Base-by-base conservation (phyloP, 1,140 invertebrate genomes). In the Marisa cornuarietis region DNA sequence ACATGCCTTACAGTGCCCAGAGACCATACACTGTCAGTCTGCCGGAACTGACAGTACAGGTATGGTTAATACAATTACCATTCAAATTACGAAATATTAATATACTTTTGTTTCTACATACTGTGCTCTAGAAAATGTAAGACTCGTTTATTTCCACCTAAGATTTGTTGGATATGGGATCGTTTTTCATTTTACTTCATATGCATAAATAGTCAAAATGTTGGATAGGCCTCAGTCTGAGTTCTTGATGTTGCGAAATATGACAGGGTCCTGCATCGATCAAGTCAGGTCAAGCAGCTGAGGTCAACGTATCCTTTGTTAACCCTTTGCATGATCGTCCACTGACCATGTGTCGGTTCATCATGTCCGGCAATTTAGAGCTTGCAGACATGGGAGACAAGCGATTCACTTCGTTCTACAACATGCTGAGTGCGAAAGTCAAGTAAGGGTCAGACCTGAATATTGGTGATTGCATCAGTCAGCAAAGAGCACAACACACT, bases 1-100 rank as follows among this genome's bases (percentile, higher is more conserved):
- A 77, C 63, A 77, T 77, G 76, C 76, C 76, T 20, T 77, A 77
- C 76, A 77, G 76, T 22, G 49, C 76, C 49, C 76, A 77, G 51
- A 16, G 65, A 65, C 7, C 62, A 11, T 68, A 66, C 65, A 49
- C 16, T 18, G 63, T 77, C 49, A 26, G 63, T 22, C 24, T 52
- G 8, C 76, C 76, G 0, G 63, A 66, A 51, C 18, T 77, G 4
- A 65, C 65, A 26, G 24, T 77, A 7, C 1, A 69, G 63, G 76
- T 77, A 9, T 24, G 76, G 11, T 18, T 58, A 58, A 58, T 6
- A 42, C 0, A 42, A 42, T 42, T 76, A 20, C 3, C 31, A n/a
- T 22, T 51, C 3, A 13, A 4, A 49, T 71, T 71, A 49, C 0
- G 14, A 10, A 16, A 51, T 11, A 20, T 16, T 49, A 49, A 14